Percentiles rank a stretch among this genome's conserved stretches.
phyloP scores from a whole-genome alignment of 2,113 vertebrate species.

The Heloderma charlesbogerti region DNA sequence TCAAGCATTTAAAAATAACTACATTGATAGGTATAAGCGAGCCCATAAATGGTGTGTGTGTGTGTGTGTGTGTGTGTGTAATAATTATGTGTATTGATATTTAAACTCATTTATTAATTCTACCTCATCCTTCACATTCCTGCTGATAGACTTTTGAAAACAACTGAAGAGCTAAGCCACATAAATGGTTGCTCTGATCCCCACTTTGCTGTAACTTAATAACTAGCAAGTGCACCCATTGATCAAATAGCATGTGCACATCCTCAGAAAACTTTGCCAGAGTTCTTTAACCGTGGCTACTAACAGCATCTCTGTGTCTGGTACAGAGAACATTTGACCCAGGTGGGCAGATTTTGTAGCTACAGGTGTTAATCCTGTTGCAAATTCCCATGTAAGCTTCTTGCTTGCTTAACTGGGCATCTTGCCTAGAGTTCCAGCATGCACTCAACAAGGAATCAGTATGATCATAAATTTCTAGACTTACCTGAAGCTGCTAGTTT shows the following conservation, averaged over 20 bases:
- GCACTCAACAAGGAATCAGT: not conserved
- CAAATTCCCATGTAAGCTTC: not conserved
- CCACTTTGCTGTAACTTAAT: no score
- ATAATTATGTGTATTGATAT: not conserved
- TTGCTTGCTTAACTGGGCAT: not conserved
- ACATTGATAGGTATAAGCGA: not conserved
- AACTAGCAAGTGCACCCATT: not conserved
- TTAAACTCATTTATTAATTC: not conserved
- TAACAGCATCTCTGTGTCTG: not conserved
- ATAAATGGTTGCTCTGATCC: not conserved
- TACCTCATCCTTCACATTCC: not conserved
- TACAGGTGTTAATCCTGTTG: not conserved
- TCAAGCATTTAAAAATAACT: not conserved
- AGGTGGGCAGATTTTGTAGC: not conserved
- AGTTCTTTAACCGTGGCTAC: not conserved
- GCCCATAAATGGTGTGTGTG: not conserved
- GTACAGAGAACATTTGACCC: not conserved
- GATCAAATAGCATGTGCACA: not conserved
- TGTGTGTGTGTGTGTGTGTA: not conserved
- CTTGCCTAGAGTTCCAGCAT: not conserved
- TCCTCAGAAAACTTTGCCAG: not conserved
- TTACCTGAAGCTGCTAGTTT: not conserved
- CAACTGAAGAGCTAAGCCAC: not conserved
- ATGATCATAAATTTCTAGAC: not conserved
- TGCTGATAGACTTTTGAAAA: not conserved